These are phyloP conservation scores for Neoniphon sammara DNA, from an alignment of 2,797 vertebrate genomes.

Conservation along the genomic window DNA sequence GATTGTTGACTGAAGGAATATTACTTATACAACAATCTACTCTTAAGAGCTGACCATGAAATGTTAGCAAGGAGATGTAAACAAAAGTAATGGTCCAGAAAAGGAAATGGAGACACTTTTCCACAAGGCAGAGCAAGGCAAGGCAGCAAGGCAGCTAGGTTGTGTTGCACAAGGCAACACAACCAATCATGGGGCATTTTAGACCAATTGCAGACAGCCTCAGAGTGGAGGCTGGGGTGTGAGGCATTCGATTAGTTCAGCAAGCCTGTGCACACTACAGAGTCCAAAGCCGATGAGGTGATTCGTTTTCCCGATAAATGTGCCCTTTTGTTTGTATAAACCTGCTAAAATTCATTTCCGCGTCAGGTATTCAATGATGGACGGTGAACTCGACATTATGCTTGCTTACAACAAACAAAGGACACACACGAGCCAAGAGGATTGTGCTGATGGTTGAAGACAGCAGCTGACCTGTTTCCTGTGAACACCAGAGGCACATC, in stretches of 20 bases:
- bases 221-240: conserved; percentile 20
- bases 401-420: neutral
- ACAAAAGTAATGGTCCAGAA: too few species aligned
- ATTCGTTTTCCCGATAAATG: conserved; percentile 24
- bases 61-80: too few species aligned
- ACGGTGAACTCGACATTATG: conserved; percentile 25
- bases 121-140: too few species aligned
- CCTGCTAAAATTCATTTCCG: conserved; percentile 16
- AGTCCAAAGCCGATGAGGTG: conserved; percentile 1
- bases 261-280: conserved; percentile 5
- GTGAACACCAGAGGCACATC: conserved; percentile 36
- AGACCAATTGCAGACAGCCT: conserved; percentile 47
- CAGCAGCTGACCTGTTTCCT: neutral
- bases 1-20: neutral
- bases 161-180: conserved; percentile 19
- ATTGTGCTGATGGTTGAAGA: neutral
- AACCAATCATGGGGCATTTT: conserved; percentile 34
- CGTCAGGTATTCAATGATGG: neutral
- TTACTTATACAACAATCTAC: too few species aligned
- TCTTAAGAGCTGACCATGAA: too few species aligned
- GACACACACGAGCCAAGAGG: neutral
- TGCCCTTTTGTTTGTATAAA: conserved; percentile 25
- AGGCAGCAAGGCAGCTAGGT: too few species aligned
- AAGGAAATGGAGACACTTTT: too few species aligned
- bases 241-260: conserved; percentile 43